These are phyloP conservation scores for Saccopteryx bilineata DNA, from an alignment of 2,113 vertebrate genomes.

Conservation along the genomic window DNA sequence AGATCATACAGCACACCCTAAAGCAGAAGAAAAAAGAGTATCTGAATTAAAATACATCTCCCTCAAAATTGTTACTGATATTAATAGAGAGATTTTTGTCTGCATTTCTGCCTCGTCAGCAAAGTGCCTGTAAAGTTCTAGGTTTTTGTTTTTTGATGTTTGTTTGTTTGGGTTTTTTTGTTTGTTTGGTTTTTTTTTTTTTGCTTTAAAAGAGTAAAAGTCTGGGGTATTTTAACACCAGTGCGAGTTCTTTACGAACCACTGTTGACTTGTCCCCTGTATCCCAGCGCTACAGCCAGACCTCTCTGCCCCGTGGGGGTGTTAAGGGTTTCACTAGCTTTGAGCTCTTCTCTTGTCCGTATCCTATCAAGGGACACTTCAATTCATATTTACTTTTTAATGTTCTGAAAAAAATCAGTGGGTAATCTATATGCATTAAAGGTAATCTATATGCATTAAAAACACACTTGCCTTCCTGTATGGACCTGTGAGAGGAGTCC, in stretches of 20 bases:
- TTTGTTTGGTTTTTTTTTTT: not conserved
- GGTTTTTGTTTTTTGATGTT: not conserved
- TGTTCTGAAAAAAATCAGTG: no score
- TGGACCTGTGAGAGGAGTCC: not conserved
- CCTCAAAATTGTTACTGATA: not conserved
- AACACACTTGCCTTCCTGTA: not conserved
- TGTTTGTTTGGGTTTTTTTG: no score
- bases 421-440: no score
- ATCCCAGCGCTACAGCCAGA: not conserved
- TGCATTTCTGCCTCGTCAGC: not conserved
- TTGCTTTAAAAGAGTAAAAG: not conserved
- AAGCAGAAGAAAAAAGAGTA: slow-evolving; percentile 75
- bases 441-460: not conserved
- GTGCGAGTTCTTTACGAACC: not conserved
- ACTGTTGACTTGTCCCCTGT: no score
- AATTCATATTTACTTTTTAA: not conserved
- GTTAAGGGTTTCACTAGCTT: not conserved
- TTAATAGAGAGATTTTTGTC: not conserved
- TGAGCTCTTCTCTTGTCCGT: not conserved
- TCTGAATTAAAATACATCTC: slow-evolving; percentile 64
- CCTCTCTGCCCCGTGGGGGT: not conserved
- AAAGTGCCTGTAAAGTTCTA: not conserved
- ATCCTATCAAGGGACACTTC: not conserved
- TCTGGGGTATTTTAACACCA: not conserved
- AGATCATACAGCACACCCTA: slow-evolving; percentile 98